These are phyloP conservation scores for Columba livia DNA, from an alignment of 2,113 vertebrate genomes.

Conservation along the genomic window DNA sequence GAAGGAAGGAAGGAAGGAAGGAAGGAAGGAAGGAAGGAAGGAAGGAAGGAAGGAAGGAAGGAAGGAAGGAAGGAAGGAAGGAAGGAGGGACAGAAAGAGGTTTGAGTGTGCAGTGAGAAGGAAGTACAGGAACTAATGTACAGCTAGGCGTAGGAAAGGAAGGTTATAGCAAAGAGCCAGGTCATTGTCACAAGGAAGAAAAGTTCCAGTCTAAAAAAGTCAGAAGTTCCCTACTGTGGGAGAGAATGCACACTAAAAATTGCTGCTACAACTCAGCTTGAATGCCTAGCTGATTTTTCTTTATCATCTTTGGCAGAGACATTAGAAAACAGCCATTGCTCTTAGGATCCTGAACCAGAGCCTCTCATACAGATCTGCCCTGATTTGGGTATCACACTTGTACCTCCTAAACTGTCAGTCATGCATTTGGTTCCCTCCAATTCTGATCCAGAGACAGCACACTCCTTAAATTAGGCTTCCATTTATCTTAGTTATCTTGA, in stretches of 20 bases:
- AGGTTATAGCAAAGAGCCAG: not conserved
- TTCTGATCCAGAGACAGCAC: slow-evolving; percentile 30
- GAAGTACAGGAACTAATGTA: not conserved
- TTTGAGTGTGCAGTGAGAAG: not conserved
- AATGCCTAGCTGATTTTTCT: not conserved
- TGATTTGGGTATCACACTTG: not conserved
- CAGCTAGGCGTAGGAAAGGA: not conserved
- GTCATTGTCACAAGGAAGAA: not conserved
- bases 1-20: too few relatives aligned
- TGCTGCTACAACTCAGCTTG: not conserved
- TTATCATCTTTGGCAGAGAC: not conserved
- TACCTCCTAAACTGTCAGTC: not conserved
- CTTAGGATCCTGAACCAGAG: not conserved
- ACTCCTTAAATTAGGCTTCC: slow-evolving; percentile 46
- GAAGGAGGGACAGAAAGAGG: not conserved
- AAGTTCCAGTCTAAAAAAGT: not conserved
- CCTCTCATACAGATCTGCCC: not conserved
- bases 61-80: too few relatives aligned
- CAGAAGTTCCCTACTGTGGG: not conserved
- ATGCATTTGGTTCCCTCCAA: not conserved
- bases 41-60: too few relatives aligned
- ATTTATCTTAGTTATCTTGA: slow-evolving; percentile 65
- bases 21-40: too few relatives aligned
- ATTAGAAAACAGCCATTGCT: not conserved
- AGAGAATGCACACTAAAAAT: not conserved